These are phyloP conservation scores for Tuberolachnus salignus DNA, from an alignment of 2,888 invertebrate genomes.

Conservation along the genomic window DNA sequence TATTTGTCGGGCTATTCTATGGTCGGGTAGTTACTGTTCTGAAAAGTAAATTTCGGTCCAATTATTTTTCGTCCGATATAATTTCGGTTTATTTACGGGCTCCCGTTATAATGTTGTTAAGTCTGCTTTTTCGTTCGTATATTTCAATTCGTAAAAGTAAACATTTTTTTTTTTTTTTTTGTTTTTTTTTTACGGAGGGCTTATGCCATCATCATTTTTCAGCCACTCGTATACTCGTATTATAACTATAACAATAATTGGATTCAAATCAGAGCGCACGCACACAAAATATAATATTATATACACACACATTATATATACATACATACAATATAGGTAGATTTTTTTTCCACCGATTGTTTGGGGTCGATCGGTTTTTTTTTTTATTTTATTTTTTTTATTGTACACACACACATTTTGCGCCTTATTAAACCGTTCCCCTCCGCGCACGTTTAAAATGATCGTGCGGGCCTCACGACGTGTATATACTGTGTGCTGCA, in stretches of 20 bases:
- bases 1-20: no score
- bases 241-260: constrained; percentile 36
- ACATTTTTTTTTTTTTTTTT: not conserved
- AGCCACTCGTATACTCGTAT: not conserved
- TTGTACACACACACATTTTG: constrained; percentile 38
- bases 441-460: constrained; percentile 39
- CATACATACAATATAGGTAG: not conserved
- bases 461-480: constrained; percentile 29
- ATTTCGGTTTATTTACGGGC: no score
- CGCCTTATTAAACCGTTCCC: constrained; percentile 52
- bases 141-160: constrained; percentile 11
- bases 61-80: no score
- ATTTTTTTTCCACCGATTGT: constrained; percentile 1
- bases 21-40: no score
- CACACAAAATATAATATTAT: not conserved
- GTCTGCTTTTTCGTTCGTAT: not conserved
- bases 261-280: constrained; percentile 44
- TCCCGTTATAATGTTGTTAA: no score
- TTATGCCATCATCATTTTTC: not conserved
- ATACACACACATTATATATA: not conserved
- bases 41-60: no score
- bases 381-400: not conserved
- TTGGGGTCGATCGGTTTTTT: constrained; percentile 46
- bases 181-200: not conserved
- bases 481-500: not conserved